Conservation (phyloP, 2,888 invertebrate genomes). For the Sceliomorpha sp. region DNA sequence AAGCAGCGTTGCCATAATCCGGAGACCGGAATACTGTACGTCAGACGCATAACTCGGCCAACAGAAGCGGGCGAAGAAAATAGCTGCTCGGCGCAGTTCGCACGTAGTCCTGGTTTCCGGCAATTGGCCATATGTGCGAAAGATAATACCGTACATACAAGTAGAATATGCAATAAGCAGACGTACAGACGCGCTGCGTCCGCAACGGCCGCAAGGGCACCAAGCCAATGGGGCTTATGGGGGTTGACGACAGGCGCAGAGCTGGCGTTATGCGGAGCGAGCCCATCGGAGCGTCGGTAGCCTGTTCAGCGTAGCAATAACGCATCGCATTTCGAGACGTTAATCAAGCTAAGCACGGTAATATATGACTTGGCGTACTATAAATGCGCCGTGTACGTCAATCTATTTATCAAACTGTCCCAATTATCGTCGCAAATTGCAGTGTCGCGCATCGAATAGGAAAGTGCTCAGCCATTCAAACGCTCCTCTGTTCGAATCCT, state of each 20-base stretch:
- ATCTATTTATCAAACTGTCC: conserved; percentile 69
- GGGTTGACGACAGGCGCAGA: conserved; percentile 52
- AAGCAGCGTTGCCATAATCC: too few species aligned
- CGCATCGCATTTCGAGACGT: conserved; percentile 67
- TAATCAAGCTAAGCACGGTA: conserved; percentile 70
- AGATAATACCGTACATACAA: conserved; percentile 31
- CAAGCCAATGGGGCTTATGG: conserved; percentile 47
- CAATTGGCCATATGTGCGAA: conserved; percentile 30
- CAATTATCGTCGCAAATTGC: conserved; percentile 66
- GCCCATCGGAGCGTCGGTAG: conserved; percentile 46
- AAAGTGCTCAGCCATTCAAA: conserved; percentile 27
- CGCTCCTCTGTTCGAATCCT: too few species aligned
- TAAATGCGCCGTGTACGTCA: conserved; percentile 62
- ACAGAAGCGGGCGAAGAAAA: not conserved
- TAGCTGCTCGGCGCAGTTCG: not conserved
- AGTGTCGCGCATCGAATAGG: conserved; percentile 18
- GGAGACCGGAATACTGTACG: too few species aligned
- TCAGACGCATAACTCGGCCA: too few species aligned
- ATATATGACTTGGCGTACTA: conserved; percentile 62
- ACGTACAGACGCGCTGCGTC: conserved; percentile 31
- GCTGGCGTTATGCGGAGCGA: conserved; percentile 38
- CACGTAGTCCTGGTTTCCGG: conserved; percentile 8
- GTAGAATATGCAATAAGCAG: conserved; percentile 65
- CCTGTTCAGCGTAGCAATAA: conserved; percentile 64
- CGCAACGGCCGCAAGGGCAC: conserved; percentile 35